A percentile compares a stretch with the other conserved stretches of the same genome.
Evolutionary conservation across 2,797 vertebrate species (phyloP).

Genomic region (Pseudocheirus occidentalis): DNA sequence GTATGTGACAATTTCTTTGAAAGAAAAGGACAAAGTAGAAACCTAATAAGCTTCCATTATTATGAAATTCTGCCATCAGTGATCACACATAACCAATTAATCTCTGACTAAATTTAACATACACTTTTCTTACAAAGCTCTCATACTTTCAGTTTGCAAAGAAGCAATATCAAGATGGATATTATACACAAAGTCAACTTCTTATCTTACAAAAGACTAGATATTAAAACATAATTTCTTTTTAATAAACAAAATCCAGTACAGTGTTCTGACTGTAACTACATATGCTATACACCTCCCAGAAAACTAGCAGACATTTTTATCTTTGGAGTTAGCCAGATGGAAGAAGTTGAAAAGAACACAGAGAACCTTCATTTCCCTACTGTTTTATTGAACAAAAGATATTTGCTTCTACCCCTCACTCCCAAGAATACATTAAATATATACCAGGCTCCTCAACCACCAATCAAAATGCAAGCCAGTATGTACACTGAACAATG

Average conservation of each 20-base stretch:
- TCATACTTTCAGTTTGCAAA: conserved; percentile 25
- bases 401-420: background rate
- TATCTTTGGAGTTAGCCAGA: conserved; percentile 20
- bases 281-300: background rate
- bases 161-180: background rate
- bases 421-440: conserved; percentile 45
- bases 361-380: background rate
- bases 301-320: background rate
- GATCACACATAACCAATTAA: background rate
- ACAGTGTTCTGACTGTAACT: conserved; percentile 13
- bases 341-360: background rate
- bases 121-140: conserved; percentile 4
- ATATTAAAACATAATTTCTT: background rate
- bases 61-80: background rate
- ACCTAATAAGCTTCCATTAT: background rate
- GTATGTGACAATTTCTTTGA: background rate
- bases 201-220: conserved; percentile 1
- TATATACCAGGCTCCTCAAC: background rate
- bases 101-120: conserved; percentile 9
- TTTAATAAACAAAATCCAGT: conserved; percentile 38
- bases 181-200: conserved; percentile 38
- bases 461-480: conserved; percentile 15
- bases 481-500: conserved; percentile 6
- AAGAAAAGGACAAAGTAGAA: background rate
- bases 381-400: conserved; percentile 19